Conservation (phyloP, 2,113 vertebrate genomes). For the Aegithalos caudatus region DNA sequence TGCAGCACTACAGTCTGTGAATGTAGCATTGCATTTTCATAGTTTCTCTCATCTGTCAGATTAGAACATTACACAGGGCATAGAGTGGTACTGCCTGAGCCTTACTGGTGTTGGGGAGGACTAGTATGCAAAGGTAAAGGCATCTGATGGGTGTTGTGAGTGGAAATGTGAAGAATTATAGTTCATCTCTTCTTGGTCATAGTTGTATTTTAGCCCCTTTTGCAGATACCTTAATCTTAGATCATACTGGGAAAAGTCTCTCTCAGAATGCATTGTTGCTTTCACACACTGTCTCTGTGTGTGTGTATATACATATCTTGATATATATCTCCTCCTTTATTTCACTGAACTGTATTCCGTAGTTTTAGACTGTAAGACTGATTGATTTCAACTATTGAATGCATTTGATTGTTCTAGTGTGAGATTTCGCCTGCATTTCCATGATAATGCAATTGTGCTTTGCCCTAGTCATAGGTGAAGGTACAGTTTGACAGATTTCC, state of each 20-base stretch:
- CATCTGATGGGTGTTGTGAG: not conserved
- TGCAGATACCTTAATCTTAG: not conserved
- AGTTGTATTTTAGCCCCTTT: not conserved
- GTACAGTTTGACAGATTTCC: not conserved
- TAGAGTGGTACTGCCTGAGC: not conserved
- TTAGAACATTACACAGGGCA: not conserved
- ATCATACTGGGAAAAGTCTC: not conserved
- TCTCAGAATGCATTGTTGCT: not conserved
- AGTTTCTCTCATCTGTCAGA: not conserved
- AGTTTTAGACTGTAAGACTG: not conserved
- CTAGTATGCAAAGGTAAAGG: not conserved
- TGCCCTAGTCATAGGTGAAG: not conserved
- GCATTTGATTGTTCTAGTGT: not conserved
- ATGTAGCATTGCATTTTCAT: not conserved
- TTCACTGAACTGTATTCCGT: not conserved
- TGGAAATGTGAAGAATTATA: not conserved
- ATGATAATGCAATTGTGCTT: not conserved
- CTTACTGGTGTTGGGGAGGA: not conserved
- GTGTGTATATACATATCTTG: not conserved
- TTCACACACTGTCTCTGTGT: fast-evolving
- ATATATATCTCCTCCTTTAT: not conserved
- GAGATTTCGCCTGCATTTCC: not conserved
- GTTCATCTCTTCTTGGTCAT: not conserved
- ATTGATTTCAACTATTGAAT: not conserved
- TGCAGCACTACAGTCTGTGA: not conserved